phyloP scores from a whole-genome alignment of 2,113 vertebrate species.

The Neodon shergylaensis region DNA sequence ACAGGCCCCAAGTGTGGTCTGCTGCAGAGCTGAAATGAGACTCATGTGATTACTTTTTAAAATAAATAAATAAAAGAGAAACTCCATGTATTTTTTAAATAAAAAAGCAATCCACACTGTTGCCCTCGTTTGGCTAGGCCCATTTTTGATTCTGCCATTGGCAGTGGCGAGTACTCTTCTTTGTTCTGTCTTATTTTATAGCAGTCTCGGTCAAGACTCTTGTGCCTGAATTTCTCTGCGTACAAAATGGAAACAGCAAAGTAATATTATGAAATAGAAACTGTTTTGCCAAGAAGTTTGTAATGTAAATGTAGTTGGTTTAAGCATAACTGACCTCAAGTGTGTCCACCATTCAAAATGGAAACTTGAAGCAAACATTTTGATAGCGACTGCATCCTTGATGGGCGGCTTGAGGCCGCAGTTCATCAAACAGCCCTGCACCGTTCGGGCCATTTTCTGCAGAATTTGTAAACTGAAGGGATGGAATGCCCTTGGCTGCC shows the following conservation, averaged over 20 bases:
- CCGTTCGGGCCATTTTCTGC: slow-evolving; percentile 82
- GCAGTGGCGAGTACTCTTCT: background rate
- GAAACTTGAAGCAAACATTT: slow-evolving; percentile 83
- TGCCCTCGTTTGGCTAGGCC: background rate
- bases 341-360: slow-evolving; percentile 78
- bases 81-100: no score
- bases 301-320: slow-evolving; percentile 75
- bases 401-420: slow-evolving; percentile 82
- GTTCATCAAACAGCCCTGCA: slow-evolving; percentile 81
- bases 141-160: slow-evolving; percentile 22
- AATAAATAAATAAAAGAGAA: background rate
- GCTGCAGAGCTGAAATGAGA: background rate
- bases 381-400: slow-evolving; percentile 83
- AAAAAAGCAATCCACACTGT: background rate
- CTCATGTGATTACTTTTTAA: background rate
- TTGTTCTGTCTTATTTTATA: slow-evolving; percentile 17
- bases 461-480: slow-evolving; percentile 85
- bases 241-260: slow-evolving; percentile 22
- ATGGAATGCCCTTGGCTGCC: slow-evolving; percentile 81
- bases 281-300: slow-evolving; percentile 51
- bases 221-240: background rate
- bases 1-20: background rate
- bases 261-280: background rate
- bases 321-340: slow-evolving; percentile 72
- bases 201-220: slow-evolving; percentile 17